A percentile compares a stretch with the other conserved stretches of the same genome.
Conservation (phyloP, 2,113 vertebrate species). For the Seriola dumerili region DNA sequence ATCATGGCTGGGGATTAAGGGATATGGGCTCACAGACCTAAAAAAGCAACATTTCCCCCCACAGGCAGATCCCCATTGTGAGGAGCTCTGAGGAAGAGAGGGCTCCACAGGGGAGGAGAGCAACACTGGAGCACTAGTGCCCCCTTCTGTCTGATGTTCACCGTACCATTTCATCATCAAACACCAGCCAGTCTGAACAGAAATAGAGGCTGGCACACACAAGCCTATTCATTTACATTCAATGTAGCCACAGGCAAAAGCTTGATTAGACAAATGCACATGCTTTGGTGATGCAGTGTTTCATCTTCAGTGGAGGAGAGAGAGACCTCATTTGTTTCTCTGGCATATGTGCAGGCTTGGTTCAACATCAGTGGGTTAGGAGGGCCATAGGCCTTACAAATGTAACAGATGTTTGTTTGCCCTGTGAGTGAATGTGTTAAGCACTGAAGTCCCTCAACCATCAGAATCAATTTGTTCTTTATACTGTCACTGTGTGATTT, state of each 20-base stretch:
- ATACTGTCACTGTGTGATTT: conserved; percentile 47
- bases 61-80: conserved; percentile 87
- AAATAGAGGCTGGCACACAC: conserved; percentile 79
- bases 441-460: conserved; percentile 56
- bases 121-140: conserved; percentile 96
- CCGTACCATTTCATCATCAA: conserved; percentile 69
- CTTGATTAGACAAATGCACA: conserved; percentile 83
- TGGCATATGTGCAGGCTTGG: conserved; percentile 71
- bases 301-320: conserved; percentile 80
- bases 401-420: conserved; percentile 80
- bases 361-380: conserved; percentile 79
- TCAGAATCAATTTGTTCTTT: conserved; percentile 73
- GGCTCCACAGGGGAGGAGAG: conserved; percentile 82
- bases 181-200: conserved; percentile 66
- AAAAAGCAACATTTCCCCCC: conserved; percentile 99
- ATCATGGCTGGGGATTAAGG: conserved; percentile 99
- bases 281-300: conserved; percentile 83
- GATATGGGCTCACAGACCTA: conserved; percentile 99
- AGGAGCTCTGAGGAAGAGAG: conserved; percentile 85
- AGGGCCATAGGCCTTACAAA: conserved; percentile 77
- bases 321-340: conserved; percentile 77
- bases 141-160: conserved; percentile 83
- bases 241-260: conserved; percentile 74
- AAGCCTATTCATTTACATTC: conserved; percentile 79
- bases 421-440: conserved; percentile 69